Base-by-base conservation (phyloP, 2,888 invertebrate species). In the Seira sanloemensis region DNA sequence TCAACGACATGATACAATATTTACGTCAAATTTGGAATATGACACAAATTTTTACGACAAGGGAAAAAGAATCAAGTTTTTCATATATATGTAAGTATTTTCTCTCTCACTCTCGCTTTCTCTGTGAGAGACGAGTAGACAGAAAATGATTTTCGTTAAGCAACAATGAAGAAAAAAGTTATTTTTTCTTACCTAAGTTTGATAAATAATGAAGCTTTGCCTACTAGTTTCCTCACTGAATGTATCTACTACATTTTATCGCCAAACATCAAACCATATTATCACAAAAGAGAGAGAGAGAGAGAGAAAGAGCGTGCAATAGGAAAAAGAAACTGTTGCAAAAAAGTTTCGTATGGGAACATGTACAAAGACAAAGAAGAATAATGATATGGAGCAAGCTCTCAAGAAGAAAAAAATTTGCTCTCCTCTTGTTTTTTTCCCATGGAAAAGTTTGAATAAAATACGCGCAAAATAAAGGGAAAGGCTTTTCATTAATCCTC, bases 401-500 rank as follows among this genome's bases (percentile, higher is more conserved):
- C 50, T 50, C 50, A 62, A 62, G 62, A 23, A 62, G n/a, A 58
- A 62, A 62, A 16, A 18, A 50, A n/a, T 50, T 2, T 50, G 50
- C 50, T 16, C 2, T 50, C n/a, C 5, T 62, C n/a, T 58, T 58
- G 58, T 58, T 58, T 7, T 62, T 62, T 62, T 62, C 23, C 62
- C 62, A 62, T 12, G 37, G 21, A 62, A 62, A 62, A 62, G 21
- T 62, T 62, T 62, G 62, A n/a, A 62, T 62, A 23, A 23, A 62
- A n/a, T n/a, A 16, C 5, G 50, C n/a, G n/a, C n/a, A n/a, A n/a
- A 62, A 62, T 62, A 23, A 23, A 62, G 50, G n/a, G 12, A 50
- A 50, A 50, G 23, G 21, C 62, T 62, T 21, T 23, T 62, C 62
- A 62, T 62, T 62, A 62, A 62, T 62, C 50, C 50, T 62, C 62